phyloP scores from a whole-genome alignment of 2,113 vertebrate genomes.

The Pterocles gutturalis region DNA sequence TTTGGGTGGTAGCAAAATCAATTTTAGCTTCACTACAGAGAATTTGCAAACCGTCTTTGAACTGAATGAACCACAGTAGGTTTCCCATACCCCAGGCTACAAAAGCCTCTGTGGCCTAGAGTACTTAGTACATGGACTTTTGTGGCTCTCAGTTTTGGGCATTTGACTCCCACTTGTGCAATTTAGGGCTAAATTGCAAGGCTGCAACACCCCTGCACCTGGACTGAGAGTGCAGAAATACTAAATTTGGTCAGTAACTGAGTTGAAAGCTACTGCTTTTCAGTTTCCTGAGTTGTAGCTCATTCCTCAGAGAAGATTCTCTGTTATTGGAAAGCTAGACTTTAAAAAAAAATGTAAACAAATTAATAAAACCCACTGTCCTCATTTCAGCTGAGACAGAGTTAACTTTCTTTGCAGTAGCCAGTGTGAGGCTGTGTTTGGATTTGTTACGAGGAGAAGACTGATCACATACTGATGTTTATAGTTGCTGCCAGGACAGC shows the following conservation, averaged over 20 bases:
- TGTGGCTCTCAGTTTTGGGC: background rate
- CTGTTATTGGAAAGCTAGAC: background rate
- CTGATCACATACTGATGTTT: no score
- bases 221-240: background rate
- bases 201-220: background rate
- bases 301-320: background rate
- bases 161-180: background rate
- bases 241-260: background rate
- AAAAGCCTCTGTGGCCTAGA: background rate
- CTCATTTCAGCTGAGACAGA: no score
- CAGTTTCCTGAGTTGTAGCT: background rate
- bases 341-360: background rate
- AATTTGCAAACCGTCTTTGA: background rate
- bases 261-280: background rate
- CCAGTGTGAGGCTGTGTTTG: no score
- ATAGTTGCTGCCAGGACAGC: no score
- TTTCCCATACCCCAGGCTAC: background rate
- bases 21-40: no score
- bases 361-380: background rate
- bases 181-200: background rate
- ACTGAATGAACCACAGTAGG: background rate
- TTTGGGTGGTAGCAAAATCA: background rate
- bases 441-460: no score
- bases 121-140: background rate
- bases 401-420: no score